Evolutionary conservation across 2,113 vertebrate genomes (phyloP).

Genomic region (Elgaria multicarinata): DNA sequence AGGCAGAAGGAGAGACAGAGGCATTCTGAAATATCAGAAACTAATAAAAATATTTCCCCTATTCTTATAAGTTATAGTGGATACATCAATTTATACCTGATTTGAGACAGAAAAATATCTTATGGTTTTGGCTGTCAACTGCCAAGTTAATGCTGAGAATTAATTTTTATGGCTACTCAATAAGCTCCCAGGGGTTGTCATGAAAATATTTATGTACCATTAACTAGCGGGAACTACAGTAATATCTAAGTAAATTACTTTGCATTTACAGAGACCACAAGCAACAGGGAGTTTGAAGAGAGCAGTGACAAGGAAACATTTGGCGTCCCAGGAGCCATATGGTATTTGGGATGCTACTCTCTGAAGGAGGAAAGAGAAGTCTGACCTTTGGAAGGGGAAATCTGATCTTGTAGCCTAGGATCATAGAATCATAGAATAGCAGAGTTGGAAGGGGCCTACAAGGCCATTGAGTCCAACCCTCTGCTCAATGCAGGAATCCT

Average conservation of each 20-base stretch:
- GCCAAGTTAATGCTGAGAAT: conserved; percentile 45
- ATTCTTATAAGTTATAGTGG: conserved; percentile 28
- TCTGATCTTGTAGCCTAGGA: too few species aligned
- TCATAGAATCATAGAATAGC: too few species aligned
- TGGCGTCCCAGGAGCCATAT: not conserved
- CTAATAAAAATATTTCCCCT: not conserved
- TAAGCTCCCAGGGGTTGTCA: conserved; percentile 57
- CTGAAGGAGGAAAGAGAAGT: too few species aligned
- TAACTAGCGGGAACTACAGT: conserved; percentile 50
- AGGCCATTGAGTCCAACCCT: too few species aligned
- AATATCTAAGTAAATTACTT: conserved; percentile 45
- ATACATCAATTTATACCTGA: conserved; percentile 58
- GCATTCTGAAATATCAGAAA: not conserved
- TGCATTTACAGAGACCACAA: conserved; percentile 27
- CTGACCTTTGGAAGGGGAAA: too few species aligned
- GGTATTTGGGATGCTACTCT: too few species aligned
- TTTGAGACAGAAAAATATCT: conserved; percentile 48
- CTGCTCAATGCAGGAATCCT: too few species aligned
- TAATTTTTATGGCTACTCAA: conserved; percentile 61
- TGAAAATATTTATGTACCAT: conserved; percentile 56
- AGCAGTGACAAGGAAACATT: conserved; percentile 15
- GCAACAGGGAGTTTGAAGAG: conserved; percentile 20
- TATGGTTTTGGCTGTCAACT: conserved; percentile 29
- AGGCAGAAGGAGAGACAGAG: not conserved
- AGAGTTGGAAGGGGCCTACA: too few species aligned